A percentile compares a stretch with the other conserved stretches of the same genome.
phyloP scores from a whole-genome alignment of 2,113 vertebrate genomes.

The Candoia aspera region DNA sequence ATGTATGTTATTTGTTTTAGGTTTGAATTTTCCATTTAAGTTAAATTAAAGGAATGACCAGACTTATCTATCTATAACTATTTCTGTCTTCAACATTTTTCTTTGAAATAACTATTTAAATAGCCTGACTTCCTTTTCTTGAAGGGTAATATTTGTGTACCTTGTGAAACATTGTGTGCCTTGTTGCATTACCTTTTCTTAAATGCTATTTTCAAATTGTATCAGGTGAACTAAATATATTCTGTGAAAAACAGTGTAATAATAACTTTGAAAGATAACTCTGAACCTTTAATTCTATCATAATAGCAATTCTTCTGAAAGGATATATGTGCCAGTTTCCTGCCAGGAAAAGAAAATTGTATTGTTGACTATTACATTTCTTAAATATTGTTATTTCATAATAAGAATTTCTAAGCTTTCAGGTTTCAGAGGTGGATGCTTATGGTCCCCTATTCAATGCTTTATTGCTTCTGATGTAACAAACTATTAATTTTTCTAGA shows the following conservation, averaged over 20 bases:
- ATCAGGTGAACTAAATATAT: neutral
- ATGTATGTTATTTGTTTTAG: neutral
- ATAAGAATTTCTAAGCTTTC: slow-evolving; percentile 15
- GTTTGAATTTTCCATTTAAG: slow-evolving; percentile 1
- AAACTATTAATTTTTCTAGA: neutral
- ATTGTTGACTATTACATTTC: slow-evolving; percentile 2
- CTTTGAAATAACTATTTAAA: neutral
- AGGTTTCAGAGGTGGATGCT: slow-evolving; percentile 6
- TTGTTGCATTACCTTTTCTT: neutral
- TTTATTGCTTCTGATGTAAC: neutral
- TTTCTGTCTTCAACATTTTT: slow-evolving; percentile 1
- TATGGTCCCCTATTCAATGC: neutral
- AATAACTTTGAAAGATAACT: neutral
- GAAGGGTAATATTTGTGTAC: neutral
- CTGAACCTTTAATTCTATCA: neutral
- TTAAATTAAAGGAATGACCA: neutral
- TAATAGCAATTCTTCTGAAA: slow-evolving; percentile 9
- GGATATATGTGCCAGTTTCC: neutral
- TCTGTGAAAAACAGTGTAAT: slow-evolving; percentile 6
- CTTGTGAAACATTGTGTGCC: neutral
- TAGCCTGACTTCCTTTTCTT: neutral
- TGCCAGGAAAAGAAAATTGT: neutral
- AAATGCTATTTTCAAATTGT: neutral
- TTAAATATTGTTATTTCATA: slow-evolving; percentile 33
- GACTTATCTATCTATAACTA: neutral